phyloP scores from a whole-genome alignment of 2,113 vertebrate species.

The Halichoeres trimaculatus region DNA sequence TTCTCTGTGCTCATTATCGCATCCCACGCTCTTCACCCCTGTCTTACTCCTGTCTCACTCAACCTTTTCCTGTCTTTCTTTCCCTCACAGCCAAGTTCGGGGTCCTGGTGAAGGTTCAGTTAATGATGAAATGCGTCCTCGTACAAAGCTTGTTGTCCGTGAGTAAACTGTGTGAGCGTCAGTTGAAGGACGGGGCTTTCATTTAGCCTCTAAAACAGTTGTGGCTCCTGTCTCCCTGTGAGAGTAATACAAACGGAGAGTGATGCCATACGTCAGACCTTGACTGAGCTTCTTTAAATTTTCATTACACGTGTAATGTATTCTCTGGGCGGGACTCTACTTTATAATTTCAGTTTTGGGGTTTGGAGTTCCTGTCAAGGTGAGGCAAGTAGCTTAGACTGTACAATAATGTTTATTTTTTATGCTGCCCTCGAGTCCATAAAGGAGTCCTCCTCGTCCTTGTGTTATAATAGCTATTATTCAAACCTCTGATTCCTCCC shows the following conservation, averaged over 20 bases:
- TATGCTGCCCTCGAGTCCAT: neutral
- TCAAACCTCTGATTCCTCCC: conserved; percentile 30
- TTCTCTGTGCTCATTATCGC: conserved; percentile 6
- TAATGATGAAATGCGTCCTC: conserved; percentile 44
- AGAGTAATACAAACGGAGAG: conserved; percentile 37
- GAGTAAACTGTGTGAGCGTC: conserved; percentile 35
- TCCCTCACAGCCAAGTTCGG: conserved; percentile 36
- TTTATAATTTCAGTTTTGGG: conserved; percentile 20
- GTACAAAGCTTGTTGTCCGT: conserved; percentile 4
- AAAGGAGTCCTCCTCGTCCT: conserved; percentile 33
- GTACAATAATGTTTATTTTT: conserved; percentile 53
- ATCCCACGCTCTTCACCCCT: conserved; percentile 17
- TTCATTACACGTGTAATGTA: conserved; percentile 23
- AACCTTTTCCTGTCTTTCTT: conserved; percentile 5
- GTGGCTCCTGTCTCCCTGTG: conserved; percentile 17
- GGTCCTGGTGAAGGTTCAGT: conserved; percentile 52
- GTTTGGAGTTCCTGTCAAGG: conserved; percentile 37
- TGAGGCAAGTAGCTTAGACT: conserved; percentile 27
- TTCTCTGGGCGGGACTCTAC: conserved; percentile 1
- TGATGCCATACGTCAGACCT: conserved; percentile 22
- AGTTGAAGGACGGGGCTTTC: conserved; percentile 49
- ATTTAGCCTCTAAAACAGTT: conserved; percentile 37
- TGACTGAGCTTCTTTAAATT: conserved; percentile 20
- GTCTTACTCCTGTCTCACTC: neutral
- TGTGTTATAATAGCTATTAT: conserved; percentile 36